Evolutionary conservation across 2,888 invertebrate species (phyloP).

Genomic region (Scrobipalpa atriplicella): DNA sequence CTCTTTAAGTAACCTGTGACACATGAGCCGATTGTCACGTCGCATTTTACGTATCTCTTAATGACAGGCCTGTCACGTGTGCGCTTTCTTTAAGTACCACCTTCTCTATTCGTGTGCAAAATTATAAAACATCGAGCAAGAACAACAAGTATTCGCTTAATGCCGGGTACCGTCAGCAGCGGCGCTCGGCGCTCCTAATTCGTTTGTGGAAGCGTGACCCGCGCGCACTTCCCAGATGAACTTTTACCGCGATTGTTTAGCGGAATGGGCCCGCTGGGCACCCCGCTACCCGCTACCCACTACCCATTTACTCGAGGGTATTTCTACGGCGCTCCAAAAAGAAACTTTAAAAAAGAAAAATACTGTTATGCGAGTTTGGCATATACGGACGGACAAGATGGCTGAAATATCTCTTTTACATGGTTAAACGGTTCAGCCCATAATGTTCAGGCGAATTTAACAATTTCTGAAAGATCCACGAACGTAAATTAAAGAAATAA

Average conservation of each 20-base stretch:
- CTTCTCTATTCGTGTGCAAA: background rate
- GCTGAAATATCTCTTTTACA: too few relatives aligned
- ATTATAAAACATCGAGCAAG: background rate
- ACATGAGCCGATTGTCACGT: too few relatives aligned
- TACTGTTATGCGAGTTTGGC: background rate
- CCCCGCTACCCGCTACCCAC: slow-evolving; percentile 28
- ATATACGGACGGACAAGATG: too few relatives aligned
- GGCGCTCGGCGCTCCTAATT: slow-evolving; percentile 28
- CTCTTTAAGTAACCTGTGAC: too few relatives aligned
- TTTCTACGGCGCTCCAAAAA: background rate
- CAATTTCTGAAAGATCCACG: too few relatives aligned
- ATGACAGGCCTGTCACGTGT: too few relatives aligned
- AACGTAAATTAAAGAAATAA: background rate
- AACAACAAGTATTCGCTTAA: slow-evolving; percentile 18
- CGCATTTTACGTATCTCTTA: too few relatives aligned
- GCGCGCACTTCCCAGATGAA: slow-evolving; percentile 45
- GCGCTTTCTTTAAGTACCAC: too few relatives aligned
- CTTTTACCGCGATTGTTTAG: slow-evolving; percentile 54
- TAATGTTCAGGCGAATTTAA: too few relatives aligned
- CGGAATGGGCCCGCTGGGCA: slow-evolving; percentile 48
- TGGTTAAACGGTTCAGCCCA: too few relatives aligned
- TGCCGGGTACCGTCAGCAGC: background rate
- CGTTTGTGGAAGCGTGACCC: slow-evolving; percentile 37
- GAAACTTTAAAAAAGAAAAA: background rate
- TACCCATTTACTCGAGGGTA: slow-evolving; percentile 9